Conservation (phyloP, 2,113 vertebrate species). For the Bettongia penicillata region DNA sequence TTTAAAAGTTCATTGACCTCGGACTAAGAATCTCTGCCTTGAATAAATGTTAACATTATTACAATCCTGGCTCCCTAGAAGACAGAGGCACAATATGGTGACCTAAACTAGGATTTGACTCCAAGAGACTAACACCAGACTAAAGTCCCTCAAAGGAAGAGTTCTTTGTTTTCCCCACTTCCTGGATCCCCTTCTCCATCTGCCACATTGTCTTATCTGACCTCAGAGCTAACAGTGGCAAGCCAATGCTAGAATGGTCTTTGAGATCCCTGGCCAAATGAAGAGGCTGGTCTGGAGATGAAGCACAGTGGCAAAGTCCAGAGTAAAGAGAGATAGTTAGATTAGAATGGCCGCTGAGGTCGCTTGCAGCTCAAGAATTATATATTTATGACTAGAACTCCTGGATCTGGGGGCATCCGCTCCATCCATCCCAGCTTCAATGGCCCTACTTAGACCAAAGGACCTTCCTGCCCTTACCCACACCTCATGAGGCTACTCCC, state of each 20-base stretch:
- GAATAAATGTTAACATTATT: background rate
- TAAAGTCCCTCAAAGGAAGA: background rate
- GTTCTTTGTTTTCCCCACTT: background rate
- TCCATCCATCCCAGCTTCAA: background rate
- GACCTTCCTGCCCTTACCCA: background rate
- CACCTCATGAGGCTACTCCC: background rate
- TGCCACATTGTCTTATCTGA: background rate
- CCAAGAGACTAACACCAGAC: background rate
- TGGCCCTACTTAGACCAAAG: background rate
- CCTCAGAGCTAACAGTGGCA: background rate
- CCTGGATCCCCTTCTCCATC: background rate
- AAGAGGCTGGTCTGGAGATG: background rate
- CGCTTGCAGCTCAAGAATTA: background rate
- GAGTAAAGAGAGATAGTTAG: background rate
- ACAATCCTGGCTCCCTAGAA: background rate
- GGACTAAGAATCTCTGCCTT: background rate
- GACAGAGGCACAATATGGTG: background rate
- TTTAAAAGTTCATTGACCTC: background rate
- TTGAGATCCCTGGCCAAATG: background rate
- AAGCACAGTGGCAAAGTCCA: background rate
- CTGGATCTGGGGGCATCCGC: background rate
- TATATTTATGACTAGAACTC: background rate
- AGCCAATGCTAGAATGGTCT: background rate
- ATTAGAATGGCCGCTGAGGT: background rate
- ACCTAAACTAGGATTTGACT: background rate